Base-by-base conservation (phyloP, 2,113 vertebrate species). In the Charina bottae region DNA sequence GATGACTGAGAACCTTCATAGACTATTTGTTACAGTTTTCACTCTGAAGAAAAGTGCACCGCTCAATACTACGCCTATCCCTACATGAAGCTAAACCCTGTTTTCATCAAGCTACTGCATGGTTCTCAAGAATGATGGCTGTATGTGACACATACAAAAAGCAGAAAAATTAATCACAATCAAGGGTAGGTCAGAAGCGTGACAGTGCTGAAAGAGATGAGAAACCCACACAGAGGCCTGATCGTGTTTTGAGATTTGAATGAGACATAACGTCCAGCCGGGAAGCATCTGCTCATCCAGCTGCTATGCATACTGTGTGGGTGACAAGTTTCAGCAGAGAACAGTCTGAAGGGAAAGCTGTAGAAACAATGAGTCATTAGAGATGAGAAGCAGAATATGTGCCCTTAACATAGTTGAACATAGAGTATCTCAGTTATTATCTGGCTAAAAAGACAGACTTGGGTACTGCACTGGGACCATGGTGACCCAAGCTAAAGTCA, bases 261-360 rank as follows among this genome's bases (percentile, higher is more conserved):
- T 94, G 84, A 95, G 84, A 96, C 72, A 93, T 83, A 93, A 86
- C 89, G 89, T 42, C 89, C 92, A 93, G 89, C 94, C 88, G 87
- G 54, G 85, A 13, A 93, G 37, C 96, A 95, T 95, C 93, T 97
- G 95, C 83, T 60, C 86, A 0, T 28, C 86, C 94, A 95, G 94
- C 92, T 96, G 96, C 59, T 0, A 4, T 85, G 86, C 88, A 90
- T 15, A 85, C 64, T 60, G 91, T 64, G 54, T 17, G 85, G 90
- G 90, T 23, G n/a, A 87, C 89, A 91, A 93, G n/a, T 23, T 33
- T 23, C 2, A 4, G 89, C 55, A 91, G 68, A 37, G 12, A 72
- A 89, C 58, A 33, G 89, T 92, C n/a, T 87, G 90, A 19, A 90
- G n/a, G 28, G 42, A 24, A 17, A 84, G 58, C 89, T 68, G 86